Evolutionary conservation across 2,797 vertebrate genomes (phyloP), one percentile per base, ranked within the genome.

Genomic region (Mus caroli): DNA sequence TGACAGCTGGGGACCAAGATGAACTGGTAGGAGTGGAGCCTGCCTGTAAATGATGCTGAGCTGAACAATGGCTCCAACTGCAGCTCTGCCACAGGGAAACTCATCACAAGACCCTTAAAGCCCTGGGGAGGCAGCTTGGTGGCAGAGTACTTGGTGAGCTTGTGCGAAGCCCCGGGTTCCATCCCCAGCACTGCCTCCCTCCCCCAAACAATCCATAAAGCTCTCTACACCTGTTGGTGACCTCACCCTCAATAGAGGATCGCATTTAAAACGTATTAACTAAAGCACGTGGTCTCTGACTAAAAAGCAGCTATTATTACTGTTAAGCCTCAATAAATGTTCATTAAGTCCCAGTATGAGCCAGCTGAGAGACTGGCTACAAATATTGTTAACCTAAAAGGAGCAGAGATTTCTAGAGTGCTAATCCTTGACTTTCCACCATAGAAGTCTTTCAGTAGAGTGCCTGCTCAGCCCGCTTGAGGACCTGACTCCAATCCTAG

Each of bases 41-140:
- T 17, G 54, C 10, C 9, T 43, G 40, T 62, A 90, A 91, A 89
- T 34, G 92, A 88, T 9, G 46, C 60, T 88, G 43, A 95, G 40
- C 34, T 17, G 19, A 87, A 94, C 31, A 86, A 52, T 34, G 82
- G 43, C 88, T 75, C 31, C 60, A 86, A 71, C 9, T 58, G 67
- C 75, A 89, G 80, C 11, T 93, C 67, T 78, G n/a, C 37, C 62
- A 67, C 73, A 37, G 20, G 75, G 80, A 90, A 56, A 92, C 56
- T 79, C 78, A 52, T 64, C 78, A 52, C 37, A 46, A 94, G 83
- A 88, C 46, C 60, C 54, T 60, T 69, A 9, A 9, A 54, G 60
- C 19, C 56, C 56, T n/a, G 19, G 17, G 22, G 56, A 62, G 9
- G 15, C 46, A 37, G 76, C 22, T 67, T 60, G 31, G 24, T 6